Conservation (phyloP, 2,113 vertebrate genomes). For the Rhinolophus ferrumequinum region DNA sequence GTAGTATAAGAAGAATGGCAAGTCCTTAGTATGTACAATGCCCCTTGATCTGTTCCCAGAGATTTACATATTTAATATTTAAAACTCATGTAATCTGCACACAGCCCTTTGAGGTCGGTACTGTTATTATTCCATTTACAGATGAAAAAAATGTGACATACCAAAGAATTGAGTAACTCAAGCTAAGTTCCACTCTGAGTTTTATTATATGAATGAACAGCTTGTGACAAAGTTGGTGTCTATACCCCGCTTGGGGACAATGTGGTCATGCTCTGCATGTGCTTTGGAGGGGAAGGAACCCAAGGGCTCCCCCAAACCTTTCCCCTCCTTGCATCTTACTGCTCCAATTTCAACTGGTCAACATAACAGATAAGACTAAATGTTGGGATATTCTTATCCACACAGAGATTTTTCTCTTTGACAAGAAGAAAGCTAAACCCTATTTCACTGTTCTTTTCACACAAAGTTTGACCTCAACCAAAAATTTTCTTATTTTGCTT, state of each 20-base stretch:
- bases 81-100: background rate
- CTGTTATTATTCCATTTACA: too few species aligned
- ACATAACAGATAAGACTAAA: background rate
- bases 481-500: conserved; percentile 51
- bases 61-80: background rate
- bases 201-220: background rate
- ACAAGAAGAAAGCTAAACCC: background rate
- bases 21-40: background rate
- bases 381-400: background rate
- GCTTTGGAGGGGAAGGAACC: background rate
- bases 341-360: background rate
- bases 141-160: background rate
- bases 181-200: too few species aligned
- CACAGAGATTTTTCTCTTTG: background rate
- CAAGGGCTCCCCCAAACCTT: background rate
- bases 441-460: background rate
- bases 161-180: background rate
- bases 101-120: background rate
- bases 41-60: background rate
- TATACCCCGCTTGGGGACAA: accelerated
- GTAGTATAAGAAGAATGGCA: background rate
- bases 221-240: background rate
- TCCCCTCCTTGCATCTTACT: background rate
- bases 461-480: conserved; percentile 46
- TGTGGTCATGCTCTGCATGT: too few species aligned